A percentile compares a stretch with the other conserved stretches of the same genome.
These are phyloP conservation scores for Tortrix viridana DNA, from an alignment of 2,888 invertebrate genomes.

Conservation along the genomic window DNA sequence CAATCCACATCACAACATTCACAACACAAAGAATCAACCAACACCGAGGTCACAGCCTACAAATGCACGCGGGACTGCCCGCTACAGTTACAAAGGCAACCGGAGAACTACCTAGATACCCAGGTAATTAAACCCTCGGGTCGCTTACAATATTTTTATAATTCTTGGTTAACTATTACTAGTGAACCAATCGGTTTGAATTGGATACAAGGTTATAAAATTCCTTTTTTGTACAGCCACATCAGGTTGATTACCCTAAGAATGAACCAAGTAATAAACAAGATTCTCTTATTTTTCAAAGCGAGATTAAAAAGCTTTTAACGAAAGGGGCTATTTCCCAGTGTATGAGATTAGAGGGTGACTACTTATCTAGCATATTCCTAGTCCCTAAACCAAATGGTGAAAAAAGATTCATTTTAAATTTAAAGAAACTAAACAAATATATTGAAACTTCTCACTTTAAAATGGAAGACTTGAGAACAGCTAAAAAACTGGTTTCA, in stretches of 20 bases:
- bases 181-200: constrained; percentile 19
- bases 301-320: constrained; percentile 26
- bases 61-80: no score
- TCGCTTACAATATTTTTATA: constrained; percentile 30
- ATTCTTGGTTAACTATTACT: constrained; percentile 29
- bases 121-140: constrained; percentile 6
- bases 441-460: constrained; percentile 40
- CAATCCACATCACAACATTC: no score
- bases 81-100: no score
- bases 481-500: constrained; percentile 32
- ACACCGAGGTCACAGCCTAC: no score
- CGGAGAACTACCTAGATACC: no score
- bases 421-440: constrained; percentile 40
- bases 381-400: constrained; percentile 39
- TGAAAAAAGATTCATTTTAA: constrained; percentile 39
- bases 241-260: constrained; percentile 6
- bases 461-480: constrained; percentile 42
- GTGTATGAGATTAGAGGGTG: constrained; percentile 6
- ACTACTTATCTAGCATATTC: constrained; percentile 39
- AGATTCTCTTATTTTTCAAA: constrained; percentile 12
- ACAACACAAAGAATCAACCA: no score
- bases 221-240: constrained; percentile 23
- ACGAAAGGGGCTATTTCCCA: constrained; percentile 22
- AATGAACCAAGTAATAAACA: not conserved
- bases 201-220: constrained; percentile 33